phyloP scores from a whole-genome alignment of 2,797 vertebrate species.

The Micropoecilia bifurca region DNA sequence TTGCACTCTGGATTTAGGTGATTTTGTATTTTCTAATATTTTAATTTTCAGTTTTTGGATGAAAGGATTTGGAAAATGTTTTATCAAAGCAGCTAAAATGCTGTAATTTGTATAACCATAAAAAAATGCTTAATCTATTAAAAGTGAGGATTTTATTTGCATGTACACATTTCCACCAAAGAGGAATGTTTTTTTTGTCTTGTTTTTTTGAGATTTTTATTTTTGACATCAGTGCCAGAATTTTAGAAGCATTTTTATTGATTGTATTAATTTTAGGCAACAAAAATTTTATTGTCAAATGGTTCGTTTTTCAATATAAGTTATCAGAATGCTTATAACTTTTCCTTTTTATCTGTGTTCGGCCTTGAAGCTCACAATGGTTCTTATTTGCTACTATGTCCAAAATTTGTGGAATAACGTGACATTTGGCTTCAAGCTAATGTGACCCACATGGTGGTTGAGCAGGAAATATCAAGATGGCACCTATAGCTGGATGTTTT shows the following conservation, averaged over 20 bases:
- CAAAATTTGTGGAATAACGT: background rate
- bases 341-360: background rate
- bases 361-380: background rate
- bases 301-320: background rate
- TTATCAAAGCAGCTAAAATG: background rate
- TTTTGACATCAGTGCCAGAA: background rate
- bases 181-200: background rate
- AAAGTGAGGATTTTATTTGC: background rate
- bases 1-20: background rate
- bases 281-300: background rate
- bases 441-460: background rate
- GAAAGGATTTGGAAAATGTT: background rate
- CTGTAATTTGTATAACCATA: background rate
- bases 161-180: background rate
- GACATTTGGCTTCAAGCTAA: background rate
- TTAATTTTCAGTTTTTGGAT: background rate
- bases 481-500: background rate
- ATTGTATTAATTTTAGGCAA: background rate
- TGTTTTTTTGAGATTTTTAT: background rate
- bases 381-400: background rate
- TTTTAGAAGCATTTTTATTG: background rate
- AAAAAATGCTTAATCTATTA: background rate
- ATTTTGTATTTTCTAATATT: background rate
- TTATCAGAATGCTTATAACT: background rate
- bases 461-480: background rate